Conservation (phyloP, 1,140 invertebrate species). For the Leptinotarsa lineolata region DNA sequence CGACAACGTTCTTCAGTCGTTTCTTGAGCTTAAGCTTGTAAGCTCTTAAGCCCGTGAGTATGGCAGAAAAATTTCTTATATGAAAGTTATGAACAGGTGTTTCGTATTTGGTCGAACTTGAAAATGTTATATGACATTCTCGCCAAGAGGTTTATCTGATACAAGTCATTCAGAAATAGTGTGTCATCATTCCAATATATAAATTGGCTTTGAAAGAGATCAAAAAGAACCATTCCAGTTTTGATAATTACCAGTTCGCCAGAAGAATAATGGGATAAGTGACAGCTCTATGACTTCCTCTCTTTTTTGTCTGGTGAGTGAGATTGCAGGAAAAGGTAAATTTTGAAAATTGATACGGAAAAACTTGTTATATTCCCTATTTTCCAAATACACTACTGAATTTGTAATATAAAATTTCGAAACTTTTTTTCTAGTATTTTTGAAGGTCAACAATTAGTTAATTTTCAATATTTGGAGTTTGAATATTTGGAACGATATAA, state of each 20-base stretch:
- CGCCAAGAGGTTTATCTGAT: not conserved
- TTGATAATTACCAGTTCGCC: not conserved
- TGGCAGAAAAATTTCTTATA: not conserved
- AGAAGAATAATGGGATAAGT: not conserved
- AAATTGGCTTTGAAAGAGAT: not conserved
- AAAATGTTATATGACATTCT: not conserved
- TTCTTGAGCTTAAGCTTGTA: not conserved
- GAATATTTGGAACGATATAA: too few species aligned
- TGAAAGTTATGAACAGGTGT: not conserved
- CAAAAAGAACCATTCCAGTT: not conserved
- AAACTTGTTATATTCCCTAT: too few species aligned
- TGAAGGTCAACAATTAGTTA: too few species aligned
- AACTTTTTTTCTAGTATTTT: too few species aligned
- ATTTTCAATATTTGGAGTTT: too few species aligned
- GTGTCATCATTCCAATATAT: not conserved
- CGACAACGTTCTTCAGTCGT: not conserved
- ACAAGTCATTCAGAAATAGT: not conserved
- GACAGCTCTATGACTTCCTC: too few species aligned
- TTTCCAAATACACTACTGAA: too few species aligned
- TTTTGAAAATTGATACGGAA: too few species aligned
- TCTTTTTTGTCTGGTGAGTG: too few species aligned
- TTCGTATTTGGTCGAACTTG: not conserved
- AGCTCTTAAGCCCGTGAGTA: not conserved
- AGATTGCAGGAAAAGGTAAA: too few species aligned
- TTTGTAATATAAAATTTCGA: too few species aligned